Evolutionary conservation across 2,888 invertebrate genomes (phyloP).

Genomic region (Drosophila conformis): DNA sequence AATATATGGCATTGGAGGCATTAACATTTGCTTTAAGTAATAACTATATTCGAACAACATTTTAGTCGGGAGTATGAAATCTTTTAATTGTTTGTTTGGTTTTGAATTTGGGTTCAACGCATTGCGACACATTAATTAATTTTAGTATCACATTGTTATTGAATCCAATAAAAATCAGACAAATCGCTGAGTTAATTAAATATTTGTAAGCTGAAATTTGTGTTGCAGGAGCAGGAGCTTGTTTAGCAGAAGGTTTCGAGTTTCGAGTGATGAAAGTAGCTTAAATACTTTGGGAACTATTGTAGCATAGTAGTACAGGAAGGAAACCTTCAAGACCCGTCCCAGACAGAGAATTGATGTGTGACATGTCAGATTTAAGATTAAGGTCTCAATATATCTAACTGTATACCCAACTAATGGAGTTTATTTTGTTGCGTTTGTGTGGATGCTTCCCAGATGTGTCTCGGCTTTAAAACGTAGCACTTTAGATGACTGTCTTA

Average conservation of each 20-base stretch:
- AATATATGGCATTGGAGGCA: conserved; percentile 3
- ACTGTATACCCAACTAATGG: background rate
- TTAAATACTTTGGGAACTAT: background rate
- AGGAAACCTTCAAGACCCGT: background rate
- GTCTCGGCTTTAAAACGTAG: background rate
- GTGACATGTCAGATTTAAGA: background rate
- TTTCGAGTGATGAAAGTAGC: background rate
- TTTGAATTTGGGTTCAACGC: conserved; percentile 28
- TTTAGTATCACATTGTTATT: conserved; percentile 6
- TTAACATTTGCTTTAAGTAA: background rate
- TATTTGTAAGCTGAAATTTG: conserved; percentile 3
- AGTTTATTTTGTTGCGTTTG: background rate
- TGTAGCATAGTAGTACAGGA: background rate
- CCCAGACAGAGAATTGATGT: background rate
- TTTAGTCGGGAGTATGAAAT: background rate
- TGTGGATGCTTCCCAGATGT: background rate
- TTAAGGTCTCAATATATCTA: background rate
- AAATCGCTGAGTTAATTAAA: background rate
- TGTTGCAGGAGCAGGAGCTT: background rate
- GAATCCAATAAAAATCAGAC: background rate
- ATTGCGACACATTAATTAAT: conserved; percentile 24
- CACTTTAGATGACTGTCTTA: background rate
- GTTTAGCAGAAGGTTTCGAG: background rate
- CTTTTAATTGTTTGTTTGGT: background rate
- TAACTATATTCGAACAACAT: background rate